Conservation (phyloP, 2,888 invertebrate species). For the Himalopsyche kuldschensis region DNA sequence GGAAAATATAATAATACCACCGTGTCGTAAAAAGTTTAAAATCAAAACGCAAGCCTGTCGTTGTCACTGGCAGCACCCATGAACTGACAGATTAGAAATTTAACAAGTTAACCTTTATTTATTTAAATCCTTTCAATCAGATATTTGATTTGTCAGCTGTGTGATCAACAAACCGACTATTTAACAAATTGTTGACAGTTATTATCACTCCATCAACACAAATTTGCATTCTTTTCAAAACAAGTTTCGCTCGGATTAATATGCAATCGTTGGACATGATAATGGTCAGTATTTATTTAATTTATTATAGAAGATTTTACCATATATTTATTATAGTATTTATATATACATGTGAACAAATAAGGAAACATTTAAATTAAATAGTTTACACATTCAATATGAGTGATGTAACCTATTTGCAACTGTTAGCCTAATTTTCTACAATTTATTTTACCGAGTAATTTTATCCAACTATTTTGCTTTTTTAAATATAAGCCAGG, state of each 20-base stretch:
- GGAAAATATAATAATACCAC: too few relatives aligned
- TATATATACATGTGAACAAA: neutral
- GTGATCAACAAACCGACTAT: neutral
- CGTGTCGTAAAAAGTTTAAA: neutral
- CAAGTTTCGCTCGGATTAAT: neutral
- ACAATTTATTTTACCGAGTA: too few relatives aligned
- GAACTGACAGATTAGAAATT: neutral
- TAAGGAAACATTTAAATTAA: neutral
- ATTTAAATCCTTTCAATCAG: neutral
- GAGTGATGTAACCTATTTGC: neutral
- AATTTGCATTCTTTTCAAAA: neutral
- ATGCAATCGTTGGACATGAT: neutral
- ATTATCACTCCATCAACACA: neutral
- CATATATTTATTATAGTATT: neutral
- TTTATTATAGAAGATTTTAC: neutral
- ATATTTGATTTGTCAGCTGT: neutral
- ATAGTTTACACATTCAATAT: neutral
- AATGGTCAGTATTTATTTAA: neutral
- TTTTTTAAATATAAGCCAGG: too few relatives aligned
- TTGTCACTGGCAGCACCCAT: neutral
- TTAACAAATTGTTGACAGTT: neutral
- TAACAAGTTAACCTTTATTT: neutral
- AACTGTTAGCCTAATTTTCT: neutral
- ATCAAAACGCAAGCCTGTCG: neutral
- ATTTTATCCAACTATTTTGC: too few relatives aligned